Conservation (phyloP, 1,140 invertebrate species). For the Brachionus angularis region DNA sequence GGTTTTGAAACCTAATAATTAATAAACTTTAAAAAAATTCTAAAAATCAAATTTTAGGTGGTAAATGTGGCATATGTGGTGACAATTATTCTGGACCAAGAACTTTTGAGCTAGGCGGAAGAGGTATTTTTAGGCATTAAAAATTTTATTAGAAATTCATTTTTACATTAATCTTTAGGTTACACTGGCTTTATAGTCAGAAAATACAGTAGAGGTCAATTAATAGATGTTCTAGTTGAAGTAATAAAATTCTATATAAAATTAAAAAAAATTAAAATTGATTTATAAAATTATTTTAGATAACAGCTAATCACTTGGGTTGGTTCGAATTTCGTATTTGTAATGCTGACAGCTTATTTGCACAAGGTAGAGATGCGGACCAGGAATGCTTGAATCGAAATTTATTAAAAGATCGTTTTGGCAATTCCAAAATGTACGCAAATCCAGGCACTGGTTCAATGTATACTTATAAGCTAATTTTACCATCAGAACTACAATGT, state of each 20-base stretch:
- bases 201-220: conserved; percentile 1
- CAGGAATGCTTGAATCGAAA: conserved; percentile 38
- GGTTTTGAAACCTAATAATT: no score
- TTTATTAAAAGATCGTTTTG: conserved; percentile 16
- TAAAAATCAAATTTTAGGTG: neutral
- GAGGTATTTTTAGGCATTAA: no score
- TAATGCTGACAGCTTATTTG: conserved; percentile 9
- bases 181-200: conserved; percentile 6
- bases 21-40: no score
- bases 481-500: conserved; percentile 51
- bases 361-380: neutral
- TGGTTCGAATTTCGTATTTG: conserved; percentile 50
- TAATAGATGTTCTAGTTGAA: conserved; percentile 18
- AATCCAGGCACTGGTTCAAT: neutral
- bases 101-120: conserved; percentile 33
- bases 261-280: neutral
- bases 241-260: neutral
- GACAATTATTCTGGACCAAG: neutral
- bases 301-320: conserved; percentile 50
- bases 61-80: conserved; percentile 43
- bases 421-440: conserved; percentile 8
- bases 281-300: conserved; percentile 64
- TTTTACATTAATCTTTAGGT: no score
- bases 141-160: no score
- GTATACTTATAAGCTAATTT: conserved; percentile 16